phyloP scores from a whole-genome alignment of 2,113 vertebrate genomes.

The Cyanoliseus patagonus region DNA sequence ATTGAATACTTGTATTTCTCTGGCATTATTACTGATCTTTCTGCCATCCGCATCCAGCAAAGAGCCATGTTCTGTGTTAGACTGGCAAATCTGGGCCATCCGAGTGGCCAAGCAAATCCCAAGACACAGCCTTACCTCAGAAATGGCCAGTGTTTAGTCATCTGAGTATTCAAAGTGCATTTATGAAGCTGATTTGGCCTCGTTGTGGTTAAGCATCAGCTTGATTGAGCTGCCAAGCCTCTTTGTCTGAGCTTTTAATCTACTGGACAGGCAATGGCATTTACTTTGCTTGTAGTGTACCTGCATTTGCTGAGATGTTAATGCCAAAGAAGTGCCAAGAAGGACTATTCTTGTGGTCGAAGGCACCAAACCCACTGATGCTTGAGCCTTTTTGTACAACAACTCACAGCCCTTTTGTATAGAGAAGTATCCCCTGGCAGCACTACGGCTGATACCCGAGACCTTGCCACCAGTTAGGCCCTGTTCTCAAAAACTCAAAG shows the following conservation, averaged over 20 bases:
- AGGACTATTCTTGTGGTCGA: background rate
- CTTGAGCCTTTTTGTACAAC: background rate
- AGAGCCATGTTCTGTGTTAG: background rate
- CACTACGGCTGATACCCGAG: fast-evolving
- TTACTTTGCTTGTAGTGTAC: background rate
- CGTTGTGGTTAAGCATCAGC: background rate
- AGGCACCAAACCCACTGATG: background rate
- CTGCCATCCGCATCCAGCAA: conserved; percentile 13
- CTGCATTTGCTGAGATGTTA: background rate
- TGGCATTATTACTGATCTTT: conserved; percentile 18
- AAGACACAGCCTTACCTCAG: background rate
- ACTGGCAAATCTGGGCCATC: background rate
- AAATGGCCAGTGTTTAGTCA: background rate
- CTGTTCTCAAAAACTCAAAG: background rate
- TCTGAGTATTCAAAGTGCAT: background rate
- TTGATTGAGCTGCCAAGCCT: background rate
- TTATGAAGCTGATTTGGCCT: background rate
- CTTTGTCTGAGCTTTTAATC: background rate
- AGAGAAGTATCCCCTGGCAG: background rate
- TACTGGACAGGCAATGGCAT: background rate
- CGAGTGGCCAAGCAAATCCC: background rate
- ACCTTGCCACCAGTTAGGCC: background rate
- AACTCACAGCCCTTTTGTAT: background rate
- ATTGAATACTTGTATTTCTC: background rate
- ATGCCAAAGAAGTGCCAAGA: background rate